A percentile compares a stretch with the other conserved stretches of the same genome.
Conservation (phyloP, 2,113 vertebrate genomes). For the Chauna torquata region DNA sequence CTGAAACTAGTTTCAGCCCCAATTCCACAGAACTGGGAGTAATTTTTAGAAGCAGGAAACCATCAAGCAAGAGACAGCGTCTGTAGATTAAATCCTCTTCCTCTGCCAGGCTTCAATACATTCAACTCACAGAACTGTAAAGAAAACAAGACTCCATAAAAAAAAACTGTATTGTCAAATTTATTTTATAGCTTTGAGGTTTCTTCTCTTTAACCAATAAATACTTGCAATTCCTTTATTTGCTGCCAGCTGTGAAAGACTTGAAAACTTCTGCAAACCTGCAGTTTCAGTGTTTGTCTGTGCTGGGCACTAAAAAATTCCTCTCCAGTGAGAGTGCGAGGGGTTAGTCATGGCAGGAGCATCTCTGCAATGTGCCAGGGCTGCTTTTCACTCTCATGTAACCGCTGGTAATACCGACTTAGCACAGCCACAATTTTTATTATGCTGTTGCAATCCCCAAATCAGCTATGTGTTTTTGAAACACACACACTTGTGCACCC, state of each 20-base stretch:
- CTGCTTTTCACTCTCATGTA: constrained; percentile 43
- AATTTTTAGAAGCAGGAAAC: constrained; percentile 54
- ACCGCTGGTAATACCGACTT: not conserved
- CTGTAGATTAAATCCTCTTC: constrained; percentile 41
- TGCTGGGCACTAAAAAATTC: constrained; percentile 59
- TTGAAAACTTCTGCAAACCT: constrained; percentile 29
- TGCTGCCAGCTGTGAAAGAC: constrained; percentile 16
- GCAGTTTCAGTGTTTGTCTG: constrained; percentile 34
- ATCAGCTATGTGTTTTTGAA: constrained; percentile 29
- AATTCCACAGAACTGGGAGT: constrained; percentile 13
- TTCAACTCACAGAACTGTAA: not conserved
- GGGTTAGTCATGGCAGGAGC: constrained; percentile 50
- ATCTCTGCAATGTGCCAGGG: constrained; percentile 46
- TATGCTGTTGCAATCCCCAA: not conserved
- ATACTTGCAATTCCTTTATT: constrained; percentile 44
- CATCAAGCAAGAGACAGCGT: constrained; percentile 15
- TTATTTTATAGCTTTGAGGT: constrained; percentile 26
- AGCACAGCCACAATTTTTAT: constrained; percentile 13
- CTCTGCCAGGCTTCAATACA: not conserved
- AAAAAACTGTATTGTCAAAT: constrained; percentile 3
- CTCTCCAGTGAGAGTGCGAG: not conserved
- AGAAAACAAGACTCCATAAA: not conserved
- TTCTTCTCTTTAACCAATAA: constrained; percentile 16
- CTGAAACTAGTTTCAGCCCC: not conserved
- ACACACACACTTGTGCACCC: not conserved